Evolutionary conservation across 2,797 vertebrate genomes (phyloP), one percentile per base, ranked within the genome.

Genomic region (Champsocephalus esox): DNA sequence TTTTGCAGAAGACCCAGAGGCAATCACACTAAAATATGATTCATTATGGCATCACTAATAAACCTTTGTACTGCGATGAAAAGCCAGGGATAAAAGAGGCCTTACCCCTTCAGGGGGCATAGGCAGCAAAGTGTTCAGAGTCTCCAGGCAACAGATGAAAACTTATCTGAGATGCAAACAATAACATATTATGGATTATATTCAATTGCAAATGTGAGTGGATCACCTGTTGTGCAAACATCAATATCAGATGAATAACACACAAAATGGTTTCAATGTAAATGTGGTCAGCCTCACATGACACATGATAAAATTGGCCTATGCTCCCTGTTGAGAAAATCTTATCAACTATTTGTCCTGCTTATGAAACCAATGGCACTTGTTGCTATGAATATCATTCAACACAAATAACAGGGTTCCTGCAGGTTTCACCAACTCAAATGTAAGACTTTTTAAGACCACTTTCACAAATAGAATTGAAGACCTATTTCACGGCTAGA

Each of bases 11-110:
- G 80, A 60, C 67, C 72, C 71, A 73, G 21, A 83, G 79, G 76
- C 83, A 87, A 85, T 88, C 81, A 82, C 65, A 77, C 70, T 77
- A 57, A 66, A 66, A 84, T 79, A 52, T 85, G 70, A 85, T 87
- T 89, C 67, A 88, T 89, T 84, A 81, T 83, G 70, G 75, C 73
- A 81, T 83, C 75, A 79, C 79, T 86, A 80, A 86, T 77, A 89
- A 82, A 88, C 41, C 56, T 67, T 77, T 78, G 70, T 77, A 61
- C 54, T 72, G 71, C 68, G 85, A 89, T 84, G 62, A 87, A 85
- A 81, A 82, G 64, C 72, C 44, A 57, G 58, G 49, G 71, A 73
- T 69, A 48, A 79, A 88, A 81, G 79, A 77, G 28, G 55, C 12
- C 38, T 12, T n/a, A n/a, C 60, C 66, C 21, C 60, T 69, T 78